Conservation (phyloP, 2,888 invertebrate species). For the Drosophila differens region DNA sequence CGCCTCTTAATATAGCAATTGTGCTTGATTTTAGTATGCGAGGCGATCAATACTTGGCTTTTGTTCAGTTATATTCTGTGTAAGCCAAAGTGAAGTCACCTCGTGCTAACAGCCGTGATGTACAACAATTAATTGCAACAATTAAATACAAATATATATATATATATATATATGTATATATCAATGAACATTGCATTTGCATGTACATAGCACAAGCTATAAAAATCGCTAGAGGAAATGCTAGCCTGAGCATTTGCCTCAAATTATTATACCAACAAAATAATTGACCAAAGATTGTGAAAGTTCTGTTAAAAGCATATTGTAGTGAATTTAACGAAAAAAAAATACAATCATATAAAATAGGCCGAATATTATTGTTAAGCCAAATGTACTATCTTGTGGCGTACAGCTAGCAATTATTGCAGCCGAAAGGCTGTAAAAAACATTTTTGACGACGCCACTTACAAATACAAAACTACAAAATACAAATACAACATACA, state of each 20-base stretch:
- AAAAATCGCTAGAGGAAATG: conserved; percentile 21
- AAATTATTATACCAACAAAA: conserved; percentile 1
- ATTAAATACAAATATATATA: conserved; percentile 18
- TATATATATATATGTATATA: conserved; percentile 1
- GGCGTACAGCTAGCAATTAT: conserved; percentile 82
- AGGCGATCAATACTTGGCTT: conserved; percentile 38
- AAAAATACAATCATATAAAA: conserved; percentile 52
- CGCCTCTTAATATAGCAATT: conserved; percentile 19
- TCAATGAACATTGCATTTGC: not conserved
- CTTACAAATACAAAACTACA: conserved; percentile 9
- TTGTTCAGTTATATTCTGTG: conserved; percentile 57
- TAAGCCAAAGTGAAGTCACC: conserved; percentile 36
- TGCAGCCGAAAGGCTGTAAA: conserved; percentile 61
- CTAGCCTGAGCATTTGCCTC: conserved; percentile 11
- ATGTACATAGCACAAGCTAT: conserved; percentile 7
- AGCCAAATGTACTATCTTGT: conserved; percentile 83
- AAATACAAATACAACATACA: conserved; percentile 16
- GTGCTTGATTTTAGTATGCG: conserved; percentile 27
- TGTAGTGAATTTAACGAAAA: conserved; percentile 11
- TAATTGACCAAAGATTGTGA: conserved; percentile 37
- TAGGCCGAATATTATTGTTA: conserved; percentile 73
- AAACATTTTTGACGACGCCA: conserved; percentile 23
- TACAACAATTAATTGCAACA: conserved; percentile 28
- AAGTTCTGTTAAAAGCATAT: conserved; percentile 32
- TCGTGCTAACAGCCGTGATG: conserved; percentile 7